Base-by-base conservation (phyloP, 2,888 invertebrate genomes). In the Caenorhabditis plicata region DNA sequence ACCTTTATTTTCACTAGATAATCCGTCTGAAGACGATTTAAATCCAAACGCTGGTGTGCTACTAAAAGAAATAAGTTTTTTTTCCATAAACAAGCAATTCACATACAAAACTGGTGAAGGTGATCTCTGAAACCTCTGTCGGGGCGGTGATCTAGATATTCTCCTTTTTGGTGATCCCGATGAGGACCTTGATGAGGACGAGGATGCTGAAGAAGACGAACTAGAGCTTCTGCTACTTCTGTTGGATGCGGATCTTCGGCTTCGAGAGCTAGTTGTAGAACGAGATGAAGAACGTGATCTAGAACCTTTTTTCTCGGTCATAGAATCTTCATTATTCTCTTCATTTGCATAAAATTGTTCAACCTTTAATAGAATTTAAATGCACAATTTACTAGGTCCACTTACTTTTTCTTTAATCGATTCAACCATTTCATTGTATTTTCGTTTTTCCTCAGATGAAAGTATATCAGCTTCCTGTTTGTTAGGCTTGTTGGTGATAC, bases 1-100 rank as follows among this genome's bases (percentile, higher is more conserved):
- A 0, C 96, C 96, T 82, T 93, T 94, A 84, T 96, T 96, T 61
- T 88, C 88, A 53, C 91, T 87, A 80, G 92, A 92, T 2, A 84
- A 64, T 3, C n/a, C n/a, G n/a, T n/a, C n/a, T n/a, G n/a, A n/a
- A n/a, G n/a, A n/a, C n/a, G n/a, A n/a, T n/a, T n/a, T 26, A 17
- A 23, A 52, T 2, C 48, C 45, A 19, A 58, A 49, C 7, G 49
- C 23, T 4, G 52, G 52, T 19, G 42, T 36, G 23, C 5, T 22
- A 31, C 22, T 40, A 22, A 25, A 33, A 32, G 23, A 17, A n/a
- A 43, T n/a, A 31, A 7, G 20, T 9, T 27, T 15, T 2, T 15
- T 7, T 2, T 20, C 15, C 25, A 25, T 5, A 43, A 3, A 19
- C 15, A 31, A 31, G 8, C 32, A 20, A 20, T 9, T 19, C 4